Conservation (phyloP, 2,888 invertebrate species). For the Drosophila kambysellisi region DNA sequence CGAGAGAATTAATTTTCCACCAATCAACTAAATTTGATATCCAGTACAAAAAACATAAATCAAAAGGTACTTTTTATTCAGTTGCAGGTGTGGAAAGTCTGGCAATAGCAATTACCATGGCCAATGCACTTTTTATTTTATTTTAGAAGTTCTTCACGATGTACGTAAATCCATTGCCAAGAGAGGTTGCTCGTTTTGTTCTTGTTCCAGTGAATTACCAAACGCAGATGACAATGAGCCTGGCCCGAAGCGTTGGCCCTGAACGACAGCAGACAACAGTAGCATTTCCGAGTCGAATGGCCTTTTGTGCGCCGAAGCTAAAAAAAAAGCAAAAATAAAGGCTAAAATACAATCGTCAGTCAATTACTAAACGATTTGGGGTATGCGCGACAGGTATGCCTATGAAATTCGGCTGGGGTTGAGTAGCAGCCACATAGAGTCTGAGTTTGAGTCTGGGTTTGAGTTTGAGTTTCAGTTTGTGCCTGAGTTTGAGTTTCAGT, state of each 20-base stretch:
- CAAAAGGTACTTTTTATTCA: background rate
- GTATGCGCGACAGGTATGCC: slow-evolving; percentile 80
- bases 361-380: slow-evolving; percentile 77
- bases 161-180: slow-evolving; percentile 33
- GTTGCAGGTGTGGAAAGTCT: slow-evolving; percentile 27
- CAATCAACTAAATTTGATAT: background rate
- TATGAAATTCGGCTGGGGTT: slow-evolving; percentile 54
- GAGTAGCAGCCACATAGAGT: slow-evolving; percentile 10
- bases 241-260: slow-evolving; percentile 47
- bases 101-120: slow-evolving; percentile 9
- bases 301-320: slow-evolving; percentile 60
- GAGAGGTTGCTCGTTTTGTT: slow-evolving; percentile 17
- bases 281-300: slow-evolving; percentile 49
- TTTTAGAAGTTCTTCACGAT: slow-evolving; percentile 20
- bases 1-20: background rate
- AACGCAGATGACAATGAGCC: slow-evolving; percentile 56
- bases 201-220: slow-evolving; percentile 32
- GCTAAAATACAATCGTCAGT: slow-evolving; percentile 70
- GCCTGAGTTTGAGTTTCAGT: slow-evolving; percentile 30
- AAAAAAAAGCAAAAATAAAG: slow-evolving; percentile 13
- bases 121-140: slow-evolving; percentile 5
- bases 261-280: slow-evolving; percentile 39
- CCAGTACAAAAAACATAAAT: background rate
- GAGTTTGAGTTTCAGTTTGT: slow-evolving; percentile 13
- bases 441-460: slow-evolving; percentile 1